Evolutionary conservation across 2,113 vertebrate species (phyloP).

Genomic region (Synchiropus splendidus): DNA sequence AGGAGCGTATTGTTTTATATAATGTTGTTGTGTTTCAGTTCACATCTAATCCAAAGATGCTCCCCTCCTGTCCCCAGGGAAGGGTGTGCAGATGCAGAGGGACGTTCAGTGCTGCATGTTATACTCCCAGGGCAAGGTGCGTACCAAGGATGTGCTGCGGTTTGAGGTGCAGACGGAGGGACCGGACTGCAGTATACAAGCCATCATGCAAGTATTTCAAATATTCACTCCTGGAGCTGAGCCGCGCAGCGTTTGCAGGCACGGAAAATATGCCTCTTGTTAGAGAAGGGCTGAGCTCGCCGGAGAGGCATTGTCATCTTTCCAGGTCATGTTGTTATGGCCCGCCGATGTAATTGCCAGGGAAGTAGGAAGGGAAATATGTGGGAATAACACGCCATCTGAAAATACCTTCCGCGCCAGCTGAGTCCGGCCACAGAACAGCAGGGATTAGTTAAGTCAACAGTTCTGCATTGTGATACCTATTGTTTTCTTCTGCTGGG

Average conservation of each 20-base stretch:
- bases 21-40: too few relatives aligned
- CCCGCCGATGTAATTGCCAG: slow-evolving; percentile 49
- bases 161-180: slow-evolving; percentile 74
- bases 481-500: neutral
- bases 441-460: slow-evolving; percentile 57
- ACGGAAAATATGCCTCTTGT: slow-evolving; percentile 60
- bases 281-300: slow-evolving; percentile 42
- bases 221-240: slow-evolving; percentile 54
- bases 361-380: slow-evolving; percentile 58
- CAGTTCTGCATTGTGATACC: slow-evolving; percentile 8
- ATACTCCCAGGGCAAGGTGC: slow-evolving; percentile 72
- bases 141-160: slow-evolving; percentile 70
- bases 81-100: slow-evolving; percentile 72
- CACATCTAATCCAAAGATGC: too few relatives aligned
- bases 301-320: slow-evolving; percentile 52
- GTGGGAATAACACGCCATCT: slow-evolving; percentile 51
- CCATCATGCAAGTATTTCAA: slow-evolving; percentile 75
- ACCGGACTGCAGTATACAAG: slow-evolving; percentile 75
- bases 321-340: slow-evolving; percentile 64
- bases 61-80: slow-evolving; percentile 38
- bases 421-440: slow-evolving; percentile 44
- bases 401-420: slow-evolving; percentile 46
- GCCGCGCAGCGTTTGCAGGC: slow-evolving; percentile 52
- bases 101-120: slow-evolving; percentile 74
- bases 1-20: too few relatives aligned